These are phyloP conservation scores for Aromia moschata DNA, from an alignment of 2,888 invertebrate species.

Conservation along the genomic window DNA sequence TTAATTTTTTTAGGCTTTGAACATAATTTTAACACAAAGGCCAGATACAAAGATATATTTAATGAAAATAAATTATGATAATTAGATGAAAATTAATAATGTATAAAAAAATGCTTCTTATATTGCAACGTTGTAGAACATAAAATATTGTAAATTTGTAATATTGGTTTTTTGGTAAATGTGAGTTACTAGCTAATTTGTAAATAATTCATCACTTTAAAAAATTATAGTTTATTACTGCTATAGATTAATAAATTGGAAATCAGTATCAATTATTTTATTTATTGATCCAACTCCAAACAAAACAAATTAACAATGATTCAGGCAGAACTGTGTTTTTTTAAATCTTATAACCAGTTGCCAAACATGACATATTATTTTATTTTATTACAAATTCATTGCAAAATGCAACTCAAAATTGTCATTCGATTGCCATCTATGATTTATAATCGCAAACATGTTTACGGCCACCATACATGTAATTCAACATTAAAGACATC, in stretches of 20 bases:
- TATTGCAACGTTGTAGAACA: slow-evolving; percentile 38
- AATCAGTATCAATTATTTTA: too few relatives aligned
- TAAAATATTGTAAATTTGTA: slow-evolving; percentile 46
- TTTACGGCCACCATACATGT: too few relatives aligned
- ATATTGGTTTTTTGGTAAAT: slow-evolving; percentile 42
- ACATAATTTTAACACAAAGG: slow-evolving; percentile 15
- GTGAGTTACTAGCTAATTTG: slow-evolving; percentile 44
- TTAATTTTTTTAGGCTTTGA: slow-evolving; percentile 12
- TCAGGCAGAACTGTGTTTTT: too few relatives aligned
- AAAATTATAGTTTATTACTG: slow-evolving; percentile 47
- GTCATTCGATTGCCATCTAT: too few relatives aligned
- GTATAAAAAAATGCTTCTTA: slow-evolving; percentile 42
- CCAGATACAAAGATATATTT: slow-evolving; percentile 29
- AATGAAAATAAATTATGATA: slow-evolving; percentile 39
- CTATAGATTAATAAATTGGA: slow-evolving; percentile 37
- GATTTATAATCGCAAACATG: too few relatives aligned
- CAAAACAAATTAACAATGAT: too few relatives aligned
- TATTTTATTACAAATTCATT: too few relatives aligned
- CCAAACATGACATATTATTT: too few relatives aligned
- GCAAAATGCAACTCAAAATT: too few relatives aligned
- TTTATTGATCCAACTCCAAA: too few relatives aligned
- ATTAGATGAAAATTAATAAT: slow-evolving; percentile 41
- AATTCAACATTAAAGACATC: too few relatives aligned
- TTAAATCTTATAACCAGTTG: too few relatives aligned
- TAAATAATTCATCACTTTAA: slow-evolving; percentile 41